Base-by-base conservation (phyloP, 2,113 vertebrate genomes). In the Symphodus melops region DNA sequence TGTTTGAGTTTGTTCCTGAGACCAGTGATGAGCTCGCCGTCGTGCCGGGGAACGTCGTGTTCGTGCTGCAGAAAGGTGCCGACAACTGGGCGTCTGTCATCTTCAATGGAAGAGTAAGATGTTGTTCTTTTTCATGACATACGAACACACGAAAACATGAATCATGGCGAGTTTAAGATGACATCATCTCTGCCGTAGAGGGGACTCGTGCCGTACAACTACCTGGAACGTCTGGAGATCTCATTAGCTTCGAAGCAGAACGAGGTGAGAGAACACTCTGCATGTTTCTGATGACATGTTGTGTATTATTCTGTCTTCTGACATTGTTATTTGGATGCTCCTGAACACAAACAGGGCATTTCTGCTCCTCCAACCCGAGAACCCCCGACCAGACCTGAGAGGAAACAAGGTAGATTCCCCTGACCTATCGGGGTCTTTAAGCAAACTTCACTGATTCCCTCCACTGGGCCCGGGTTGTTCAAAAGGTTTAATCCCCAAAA, bases 11-110 rank as follows among this genome's bases (percentile, higher is more conserved):
- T 84, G 90, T 93, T 52, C 96, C 97, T 0, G 96, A 97, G 92
- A 99, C 96, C 0, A n/a, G 72, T 0, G 94, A 96, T 54, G 98
- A 99, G 90, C 88, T 99, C 72, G 95, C 94, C 19, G 96, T 99
- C 28, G 94, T 97, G 88, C 96, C 97, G 0, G 98, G 97, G 25
- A 99, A 99, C 71, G 95, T 99, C 1, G 97, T 99, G 78, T 99
- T 99, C 85, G 96, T 99, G 48, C 89, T 98, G 88, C 94, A 96
- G 88, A 98, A 95, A 75, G 96, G 95, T 28, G 86, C 88, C 0
- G 98, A 99, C 82, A 98, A 98, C 83, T 99, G 98, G 98, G 98
- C 97, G 0, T 97, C 96, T 0, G 96, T 99, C 81, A 85, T 97
- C 81, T 99, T 99, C 91, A 99, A 99, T 0, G 97, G 94, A 78